A percentile compares a stretch with the other conserved stretches of the same genome.
Evolutionary conservation across 2,888 invertebrate species (phyloP).

Genomic region (Mamestra brassicae): DNA sequence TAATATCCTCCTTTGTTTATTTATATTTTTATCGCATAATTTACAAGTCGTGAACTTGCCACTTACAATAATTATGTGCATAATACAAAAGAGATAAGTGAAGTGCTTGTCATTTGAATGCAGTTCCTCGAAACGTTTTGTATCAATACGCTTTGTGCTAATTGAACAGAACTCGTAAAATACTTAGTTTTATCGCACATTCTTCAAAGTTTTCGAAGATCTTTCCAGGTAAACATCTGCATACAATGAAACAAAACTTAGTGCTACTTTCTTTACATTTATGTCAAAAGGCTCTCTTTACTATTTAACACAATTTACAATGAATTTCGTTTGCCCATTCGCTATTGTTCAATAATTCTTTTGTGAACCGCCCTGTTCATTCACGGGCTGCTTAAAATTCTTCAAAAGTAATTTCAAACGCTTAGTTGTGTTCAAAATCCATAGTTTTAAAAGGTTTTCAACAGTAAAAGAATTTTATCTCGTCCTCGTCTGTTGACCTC

Average conservation of each 20-base stretch:
- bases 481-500: constrained; percentile 67
- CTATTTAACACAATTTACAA: constrained; percentile 39
- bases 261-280: constrained; percentile 29
- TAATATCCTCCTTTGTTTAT: constrained; percentile 54
- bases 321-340: constrained; percentile 35
- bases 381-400: constrained; percentile 41
- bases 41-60: constrained; percentile 48
- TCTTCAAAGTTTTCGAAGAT: constrained; percentile 24
- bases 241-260: constrained; percentile 40
- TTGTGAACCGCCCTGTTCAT: constrained; percentile 38
- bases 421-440: constrained; percentile 27
- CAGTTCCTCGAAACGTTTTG: constrained; percentile 27
- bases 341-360: constrained; percentile 58
- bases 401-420: constrained; percentile 44
- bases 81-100: constrained; percentile 45
- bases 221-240: constrained; percentile 56
- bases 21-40: constrained; percentile 58
- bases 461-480: constrained; percentile 62
- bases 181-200: constrained; percentile 18
- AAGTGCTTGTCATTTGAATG: constrained; percentile 30
- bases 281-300: constrained; percentile 27
- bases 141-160: constrained; percentile 6
- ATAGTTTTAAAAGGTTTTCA: constrained; percentile 44
- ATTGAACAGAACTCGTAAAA: constrained; percentile 39
- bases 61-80: constrained; percentile 47